Conservation (phyloP, 2,888 invertebrate species). For the Conus canariensis region DNA sequence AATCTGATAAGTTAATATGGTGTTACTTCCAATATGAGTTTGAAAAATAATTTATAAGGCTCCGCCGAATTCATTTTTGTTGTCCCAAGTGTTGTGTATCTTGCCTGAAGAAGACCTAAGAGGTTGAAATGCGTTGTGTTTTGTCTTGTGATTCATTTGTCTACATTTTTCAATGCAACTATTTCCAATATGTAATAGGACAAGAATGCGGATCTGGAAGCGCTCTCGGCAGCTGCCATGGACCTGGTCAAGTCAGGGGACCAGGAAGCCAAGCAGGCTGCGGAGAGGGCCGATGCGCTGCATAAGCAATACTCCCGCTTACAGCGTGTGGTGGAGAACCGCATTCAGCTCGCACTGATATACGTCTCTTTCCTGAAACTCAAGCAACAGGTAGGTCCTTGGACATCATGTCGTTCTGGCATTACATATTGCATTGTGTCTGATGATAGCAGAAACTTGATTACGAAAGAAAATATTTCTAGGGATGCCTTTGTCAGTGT, state of each 20-base stretch:
- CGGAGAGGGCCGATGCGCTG: constrained; percentile 75
- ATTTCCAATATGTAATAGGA: constrained; percentile 56
- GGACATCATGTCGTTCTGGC: neutral
- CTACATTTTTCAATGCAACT: no score
- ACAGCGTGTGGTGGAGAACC: constrained; percentile 73
- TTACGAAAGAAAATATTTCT: neutral
- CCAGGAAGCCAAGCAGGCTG: constrained; percentile 80
- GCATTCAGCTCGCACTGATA: constrained; percentile 85
- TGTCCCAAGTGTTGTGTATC: no score
- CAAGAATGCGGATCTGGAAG: constrained; percentile 82
- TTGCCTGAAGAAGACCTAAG: no score
- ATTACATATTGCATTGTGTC: neutral
- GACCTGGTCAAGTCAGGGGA: constrained; percentile 84
- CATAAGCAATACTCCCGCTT: constrained; percentile 77
- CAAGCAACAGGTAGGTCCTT: constrained; percentile 81
- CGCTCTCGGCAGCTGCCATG: constrained; percentile 84
- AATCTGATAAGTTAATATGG: no score
- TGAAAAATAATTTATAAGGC: no score
- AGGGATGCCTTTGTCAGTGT: neutral
- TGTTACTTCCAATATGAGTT: no score
- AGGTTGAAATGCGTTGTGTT: no score
- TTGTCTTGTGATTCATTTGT: no score
- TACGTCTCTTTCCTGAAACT: constrained; percentile 87
- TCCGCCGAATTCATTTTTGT: no score
- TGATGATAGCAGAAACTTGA: neutral